These are phyloP conservation scores for Leptonema lineaticorne DNA, from an alignment of 1,140 invertebrate species.

Conservation along the genomic window DNA sequence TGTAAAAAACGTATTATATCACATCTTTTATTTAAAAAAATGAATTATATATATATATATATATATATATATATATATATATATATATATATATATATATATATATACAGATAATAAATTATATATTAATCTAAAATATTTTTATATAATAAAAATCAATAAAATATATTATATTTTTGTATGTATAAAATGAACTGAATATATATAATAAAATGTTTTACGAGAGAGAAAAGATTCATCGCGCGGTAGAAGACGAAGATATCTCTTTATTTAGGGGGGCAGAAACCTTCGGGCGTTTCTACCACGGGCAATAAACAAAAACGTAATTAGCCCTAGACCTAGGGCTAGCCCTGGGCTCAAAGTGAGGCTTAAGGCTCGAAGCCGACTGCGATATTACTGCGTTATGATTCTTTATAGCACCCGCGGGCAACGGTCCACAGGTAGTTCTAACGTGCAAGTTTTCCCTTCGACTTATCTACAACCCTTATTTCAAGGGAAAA, in stretches of 20 bases:
- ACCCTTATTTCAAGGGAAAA: neutral
- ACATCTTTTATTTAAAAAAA: neutral
- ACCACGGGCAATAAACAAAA: slow-evolving; percentile 36
- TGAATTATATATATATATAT: neutral
- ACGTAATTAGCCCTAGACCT: slow-evolving; percentile 34
- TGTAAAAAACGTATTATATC: neutral
- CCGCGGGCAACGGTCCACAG: slow-evolving; percentile 17
- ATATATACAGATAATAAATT: neutral
- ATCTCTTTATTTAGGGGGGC: too few relatives aligned
- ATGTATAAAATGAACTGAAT: neutral
- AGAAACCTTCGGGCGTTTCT: neutral
- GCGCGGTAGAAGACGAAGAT: neutral
- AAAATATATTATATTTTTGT: neutral
- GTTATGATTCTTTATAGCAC: slow-evolving; percentile 41
- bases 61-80: neutral
- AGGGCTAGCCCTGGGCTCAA: slow-evolving; percentile 14
- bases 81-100: neutral
- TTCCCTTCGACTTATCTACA: neutral
- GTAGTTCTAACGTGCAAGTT: slow-evolving; percentile 24
- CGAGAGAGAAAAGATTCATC: slow-evolving; percentile 13
- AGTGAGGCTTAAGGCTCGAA: slow-evolving; percentile 21
- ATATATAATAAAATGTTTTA: slow-evolving; percentile 2
- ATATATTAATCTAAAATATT: neutral
- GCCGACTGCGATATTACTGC: slow-evolving; percentile 37
- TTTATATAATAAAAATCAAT: neutral